Evolutionary conservation across 2,113 vertebrate species (phyloP).

Genomic region (Menura novaehollandiae): DNA sequence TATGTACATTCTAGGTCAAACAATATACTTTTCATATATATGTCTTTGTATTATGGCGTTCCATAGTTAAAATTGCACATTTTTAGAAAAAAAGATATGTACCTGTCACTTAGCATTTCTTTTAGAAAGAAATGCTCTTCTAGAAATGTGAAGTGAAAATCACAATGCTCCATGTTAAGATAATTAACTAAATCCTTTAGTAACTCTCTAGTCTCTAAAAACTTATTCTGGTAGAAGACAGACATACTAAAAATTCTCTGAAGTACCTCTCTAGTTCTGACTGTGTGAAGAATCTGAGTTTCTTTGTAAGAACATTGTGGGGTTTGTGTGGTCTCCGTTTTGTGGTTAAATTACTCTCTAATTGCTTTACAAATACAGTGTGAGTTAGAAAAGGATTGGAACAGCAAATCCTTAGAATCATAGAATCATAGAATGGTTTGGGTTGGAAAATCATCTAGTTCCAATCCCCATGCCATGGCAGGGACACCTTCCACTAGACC

Average conservation of each 20-base stretch:
- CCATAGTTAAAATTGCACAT: not conserved
- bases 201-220: not conserved
- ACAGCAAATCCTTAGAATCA: not conserved
- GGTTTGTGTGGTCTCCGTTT: not conserved
- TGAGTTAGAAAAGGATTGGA: not conserved
- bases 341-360: not conserved
- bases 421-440: not conserved
- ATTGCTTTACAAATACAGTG: not conserved
- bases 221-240: not conserved
- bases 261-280: not conserved
- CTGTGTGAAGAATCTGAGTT: not conserved
- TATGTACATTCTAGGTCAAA: not conserved
- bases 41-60: not conserved
- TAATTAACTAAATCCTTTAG: not conserved
- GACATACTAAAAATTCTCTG: not conserved
- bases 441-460: not conserved
- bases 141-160: not conserved
- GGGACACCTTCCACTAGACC: no score
- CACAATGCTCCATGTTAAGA: not conserved
- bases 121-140: not conserved
- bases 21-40: not conserved
- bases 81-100: no score
- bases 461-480: not conserved
- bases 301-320: not conserved
- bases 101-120: not conserved